Evolutionary conservation across 2,888 invertebrate species (phyloP).

Genomic region (Didymodactylos carnosus): DNA sequence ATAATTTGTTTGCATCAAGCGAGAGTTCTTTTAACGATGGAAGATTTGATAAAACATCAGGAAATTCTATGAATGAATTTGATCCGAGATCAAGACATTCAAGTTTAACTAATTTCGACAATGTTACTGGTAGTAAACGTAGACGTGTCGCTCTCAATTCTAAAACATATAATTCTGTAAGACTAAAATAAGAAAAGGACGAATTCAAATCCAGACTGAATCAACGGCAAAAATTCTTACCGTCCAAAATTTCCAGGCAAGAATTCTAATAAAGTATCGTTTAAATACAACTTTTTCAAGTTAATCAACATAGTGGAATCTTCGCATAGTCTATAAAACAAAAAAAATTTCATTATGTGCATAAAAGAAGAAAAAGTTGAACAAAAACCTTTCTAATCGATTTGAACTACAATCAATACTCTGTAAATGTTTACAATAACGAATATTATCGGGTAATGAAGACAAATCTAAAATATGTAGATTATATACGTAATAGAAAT

Average conservation of each 20-base stretch:
- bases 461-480: constrained; percentile 53
- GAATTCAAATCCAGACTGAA: too few relatives aligned
- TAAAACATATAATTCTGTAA: constrained; percentile 59
- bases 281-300: constrained; percentile 65
- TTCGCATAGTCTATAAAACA: constrained; percentile 50
- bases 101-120: constrained; percentile 57
- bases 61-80: constrained; percentile 63
- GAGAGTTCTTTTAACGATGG: constrained; percentile 51
- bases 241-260: constrained; percentile 76
- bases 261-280: constrained; percentile 76
- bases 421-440: constrained; percentile 59
- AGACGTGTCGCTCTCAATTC: constrained; percentile 76
- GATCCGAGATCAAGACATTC: constrained; percentile 73
- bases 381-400: constrained; percentile 54
- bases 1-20: constrained; percentile 56
- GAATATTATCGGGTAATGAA: constrained; percentile 66
- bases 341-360: not conserved
- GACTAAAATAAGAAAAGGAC: not conserved
- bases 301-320: constrained; percentile 68
- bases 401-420: constrained; percentile 71
- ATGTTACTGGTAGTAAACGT: constrained; percentile 68
- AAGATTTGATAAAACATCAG: constrained; percentile 53
- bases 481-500: constrained; percentile 17
- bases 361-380: not conserved
- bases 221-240: too few relatives aligned